A percentile compares a stretch with the other conserved stretches of the same genome.
These are phyloP conservation scores for Hoplodrina ambigua DNA, from an alignment of 2,888 invertebrate species.

Conservation along the genomic window DNA sequence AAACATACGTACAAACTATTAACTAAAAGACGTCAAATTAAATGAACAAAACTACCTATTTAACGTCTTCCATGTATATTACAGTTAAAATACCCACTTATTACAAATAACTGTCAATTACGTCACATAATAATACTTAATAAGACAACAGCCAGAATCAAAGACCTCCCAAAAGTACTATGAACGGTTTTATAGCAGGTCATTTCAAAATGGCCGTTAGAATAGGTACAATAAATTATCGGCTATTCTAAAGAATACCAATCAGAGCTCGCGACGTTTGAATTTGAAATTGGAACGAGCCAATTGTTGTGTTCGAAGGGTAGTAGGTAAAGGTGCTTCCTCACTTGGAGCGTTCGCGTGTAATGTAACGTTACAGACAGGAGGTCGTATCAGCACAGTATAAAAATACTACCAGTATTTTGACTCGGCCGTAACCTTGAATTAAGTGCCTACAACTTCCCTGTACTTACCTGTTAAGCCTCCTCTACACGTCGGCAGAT, in stretches of 20 bases:
- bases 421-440: too few relatives aligned
- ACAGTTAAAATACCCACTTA: slow-evolving; percentile 59
- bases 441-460: too few relatives aligned
- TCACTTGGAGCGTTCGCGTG: too few relatives aligned
- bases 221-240: slow-evolving; percentile 54
- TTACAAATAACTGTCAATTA: slow-evolving; percentile 59
- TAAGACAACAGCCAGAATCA: slow-evolving; percentile 21
- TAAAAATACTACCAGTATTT: too few relatives aligned
- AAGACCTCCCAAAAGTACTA: neutral
- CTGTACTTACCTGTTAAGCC: too few relatives aligned
- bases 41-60: slow-evolving; percentile 51
- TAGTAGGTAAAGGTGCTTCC: slow-evolving; percentile 25
- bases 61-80: slow-evolving; percentile 47
- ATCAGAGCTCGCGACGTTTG: slow-evolving; percentile 65
- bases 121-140: slow-evolving; percentile 59
- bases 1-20: slow-evolving; percentile 4
- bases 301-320: slow-evolving; percentile 66
- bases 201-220: slow-evolving; percentile 16
- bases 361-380: too few relatives aligned
- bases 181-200: neutral
- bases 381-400: too few relatives aligned
- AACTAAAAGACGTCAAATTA: slow-evolving; percentile 52
- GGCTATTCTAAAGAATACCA: slow-evolving; percentile 67
- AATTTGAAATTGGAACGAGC: slow-evolving; percentile 77
- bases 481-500: too few relatives aligned